These are phyloP conservation scores for Nycteola revayana DNA, from an alignment of 2,888 invertebrate genomes.

Conservation along the genomic window DNA sequence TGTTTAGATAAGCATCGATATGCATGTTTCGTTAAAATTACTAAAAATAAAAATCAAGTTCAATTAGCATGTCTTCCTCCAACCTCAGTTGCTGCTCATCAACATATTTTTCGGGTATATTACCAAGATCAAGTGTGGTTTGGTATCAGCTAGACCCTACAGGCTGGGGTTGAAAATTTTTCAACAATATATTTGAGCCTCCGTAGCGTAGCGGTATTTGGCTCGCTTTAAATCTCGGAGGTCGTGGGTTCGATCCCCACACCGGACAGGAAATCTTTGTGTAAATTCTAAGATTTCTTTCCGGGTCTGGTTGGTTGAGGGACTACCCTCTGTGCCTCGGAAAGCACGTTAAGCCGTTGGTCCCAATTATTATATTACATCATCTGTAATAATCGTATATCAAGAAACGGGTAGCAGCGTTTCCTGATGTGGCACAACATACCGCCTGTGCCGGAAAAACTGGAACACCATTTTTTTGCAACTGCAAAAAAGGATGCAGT, in stretches of 20 bases:
- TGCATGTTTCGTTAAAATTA: conserved; percentile 17
- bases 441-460: conserved; percentile 28
- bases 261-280: no score
- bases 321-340: no score
- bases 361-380: no score
- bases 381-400: no score
- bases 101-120: conserved; percentile 24
- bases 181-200: conserved; percentile 11
- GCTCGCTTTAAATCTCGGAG: no score
- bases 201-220: no score
- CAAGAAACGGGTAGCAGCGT: no score
- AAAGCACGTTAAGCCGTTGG: no score
- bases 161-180: conserved; percentile 26
- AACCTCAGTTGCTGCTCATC: conserved; percentile 19
- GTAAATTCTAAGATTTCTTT: no score
- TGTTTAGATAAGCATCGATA: conserved; percentile 16
- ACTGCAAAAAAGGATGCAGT: conserved; percentile 31
- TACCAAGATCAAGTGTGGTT: conserved; percentile 28
- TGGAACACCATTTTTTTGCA: conserved; percentile 33
- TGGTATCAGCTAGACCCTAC: conserved; percentile 26
- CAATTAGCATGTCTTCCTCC: conserved; percentile 19
- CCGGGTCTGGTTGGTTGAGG: no score
- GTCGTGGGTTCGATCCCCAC: no score
- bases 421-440: no score
- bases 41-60: conserved; percentile 18